A percentile compares a stretch with the other conserved stretches of the same genome.
These are phyloP conservation scores for Hozukius guyotensis DNA, from an alignment of 2,797 vertebrate species.

Conservation along the genomic window DNA sequence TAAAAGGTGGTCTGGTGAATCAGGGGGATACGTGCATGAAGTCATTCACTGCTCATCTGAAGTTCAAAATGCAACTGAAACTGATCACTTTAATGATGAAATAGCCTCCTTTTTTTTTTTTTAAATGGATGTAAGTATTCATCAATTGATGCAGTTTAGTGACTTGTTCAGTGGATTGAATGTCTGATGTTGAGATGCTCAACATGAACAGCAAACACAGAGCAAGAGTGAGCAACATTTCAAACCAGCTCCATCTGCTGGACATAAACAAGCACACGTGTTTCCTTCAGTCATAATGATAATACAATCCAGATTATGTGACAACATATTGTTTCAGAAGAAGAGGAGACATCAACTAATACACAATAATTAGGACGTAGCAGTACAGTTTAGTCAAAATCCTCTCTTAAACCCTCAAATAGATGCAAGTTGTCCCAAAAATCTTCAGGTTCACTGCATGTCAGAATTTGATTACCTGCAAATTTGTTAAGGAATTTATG, in stretches of 20 bases:
- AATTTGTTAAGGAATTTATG: no score
- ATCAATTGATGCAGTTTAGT: background rate
- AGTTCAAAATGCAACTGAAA: background rate
- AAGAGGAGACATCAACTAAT: background rate
- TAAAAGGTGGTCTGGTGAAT: background rate
- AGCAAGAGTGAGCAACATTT: background rate
- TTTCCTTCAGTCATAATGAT: background rate
- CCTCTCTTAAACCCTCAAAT: background rate
- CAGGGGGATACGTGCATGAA: background rate
- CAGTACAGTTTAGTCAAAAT: background rate
- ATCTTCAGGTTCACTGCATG: background rate
- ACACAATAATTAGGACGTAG: background rate
- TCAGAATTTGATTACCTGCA: rapidly evolving
- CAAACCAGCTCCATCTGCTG: slow-evolving; percentile 57
- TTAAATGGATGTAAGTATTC: background rate
- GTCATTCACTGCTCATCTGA: background rate
- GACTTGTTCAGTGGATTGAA: background rate
- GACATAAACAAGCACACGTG: background rate
- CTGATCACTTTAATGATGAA: background rate
- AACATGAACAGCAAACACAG: background rate
- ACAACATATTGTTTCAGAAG: background rate
- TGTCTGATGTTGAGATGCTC: background rate
- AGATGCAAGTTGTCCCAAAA: background rate
- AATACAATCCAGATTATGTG: background rate
- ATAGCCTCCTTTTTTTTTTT: background rate